Base-by-base conservation (phyloP, 2,888 invertebrate genomes). In the Clepsis dumicolana region DNA sequence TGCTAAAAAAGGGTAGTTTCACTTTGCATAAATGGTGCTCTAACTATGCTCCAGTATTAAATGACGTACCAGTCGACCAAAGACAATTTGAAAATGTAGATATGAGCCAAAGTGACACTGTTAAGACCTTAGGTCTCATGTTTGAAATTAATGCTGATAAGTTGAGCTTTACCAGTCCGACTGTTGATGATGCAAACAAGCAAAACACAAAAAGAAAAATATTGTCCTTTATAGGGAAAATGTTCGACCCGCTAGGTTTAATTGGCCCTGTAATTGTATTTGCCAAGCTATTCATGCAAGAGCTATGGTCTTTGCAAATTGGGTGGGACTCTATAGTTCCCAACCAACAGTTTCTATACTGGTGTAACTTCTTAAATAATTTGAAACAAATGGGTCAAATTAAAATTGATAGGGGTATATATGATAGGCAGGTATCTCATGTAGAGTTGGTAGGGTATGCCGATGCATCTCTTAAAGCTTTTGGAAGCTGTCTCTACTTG, bases 201-300 rank as follows among this genome's bases (percentile, higher is more conserved):
- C 27, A 25, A 14, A 35, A 64, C 4, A 67, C 73, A n/a, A 74
- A 74, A 66, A 54, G 73, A 38, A 18, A 64, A 56, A 52, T 74
- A n/a, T 35, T 75, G 1, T 73, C 72, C 41, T 74, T 69, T 52
- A 70, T 75, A 14, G 63, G 75, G 1, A 71, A 70, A 54, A 71
- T 74, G 8, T 73, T 68, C 66, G 72, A 74, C 24, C 74, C 72
- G 5, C 57, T 75, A 3, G 73, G 74, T n/a, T 29, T 75, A 0
- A 67, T 71, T 35, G 72, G 73, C 8, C 75, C 73, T 8, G 57
- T 73, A 5, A 21, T 73, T n/a, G 71, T 72, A 1, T 5, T 24
- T 5, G 73, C 71, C 3, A 74, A 75, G 50, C 14, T 70, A 14
- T 54, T 70, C 3, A 70, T 75, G 70, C 75, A 75, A 53, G 18